Evolutionary conservation across 2,797 vertebrate genomes (phyloP), one percentile per base, ranked within the genome.

Genomic region (Sebastolobus alascanus): DNA sequence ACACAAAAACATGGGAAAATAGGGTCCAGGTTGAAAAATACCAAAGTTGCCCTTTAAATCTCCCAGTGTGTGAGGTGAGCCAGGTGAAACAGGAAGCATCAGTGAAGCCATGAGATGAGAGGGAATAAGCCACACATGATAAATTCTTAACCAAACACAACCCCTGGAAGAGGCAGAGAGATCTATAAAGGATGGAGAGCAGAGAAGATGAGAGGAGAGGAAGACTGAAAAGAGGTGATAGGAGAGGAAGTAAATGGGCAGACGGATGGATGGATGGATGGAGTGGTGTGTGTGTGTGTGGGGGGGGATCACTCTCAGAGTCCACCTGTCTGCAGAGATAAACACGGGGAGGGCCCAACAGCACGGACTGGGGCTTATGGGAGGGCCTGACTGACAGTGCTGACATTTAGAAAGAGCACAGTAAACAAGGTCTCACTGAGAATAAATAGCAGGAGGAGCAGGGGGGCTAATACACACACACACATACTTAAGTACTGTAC

Each of bases 351-450:
- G 86, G 89, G 84, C 83, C 83, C 87, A 66, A 64, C 81, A 87
- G 92, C 87, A 88, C 73, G 55, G 86, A 89, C 76, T 43, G 78
- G 67, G 86, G 77, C 89, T 91, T 93, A 91, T 89, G 89, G 84
- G 85, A 90, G 75, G 83, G 76, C 87, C 81, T 95, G 95, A 96
- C 78, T 94, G 96, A 94, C 95, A 94, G 91, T 65, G 77, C 87
- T 95, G 95, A 95, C 95, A 96, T 96, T 96, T 95, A 83, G 90
- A 93, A 91, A 94, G 91, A 93, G 92, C 91, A 92, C 86, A 90
- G 90, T 94, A 94, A 94, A 95, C 94, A 94, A 89, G 84, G 92
- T 85, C 90, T 92, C 70, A 73, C 68, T 79, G 59, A 84, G 85
- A 92, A 94, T 92, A 95, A 95, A 95, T 88, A 93, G 86, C 91